A percentile compares a stretch with the other conserved stretches of the same genome.
Evolutionary conservation across 2,888 invertebrate genomes (phyloP).

Genomic region (Piscicola geometra): DNA sequence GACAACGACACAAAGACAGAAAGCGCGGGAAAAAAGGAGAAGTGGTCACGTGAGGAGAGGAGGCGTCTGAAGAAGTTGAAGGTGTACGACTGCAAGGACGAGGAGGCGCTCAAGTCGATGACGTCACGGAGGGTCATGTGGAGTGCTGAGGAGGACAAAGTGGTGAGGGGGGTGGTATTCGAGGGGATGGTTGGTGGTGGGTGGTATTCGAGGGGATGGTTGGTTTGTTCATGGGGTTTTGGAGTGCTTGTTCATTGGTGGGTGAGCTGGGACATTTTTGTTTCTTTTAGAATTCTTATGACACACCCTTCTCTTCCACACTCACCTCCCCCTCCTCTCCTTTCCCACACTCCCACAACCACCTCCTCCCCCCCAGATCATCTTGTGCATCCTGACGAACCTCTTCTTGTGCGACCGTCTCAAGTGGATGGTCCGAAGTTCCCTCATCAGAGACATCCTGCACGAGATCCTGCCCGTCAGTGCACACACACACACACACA

Average conservation of each 20-base stretch:
- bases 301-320: neutral
- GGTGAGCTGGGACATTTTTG: conserved; percentile 38
- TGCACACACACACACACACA: too few relatives aligned
- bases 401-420: conserved; percentile 55
- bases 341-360: neutral
- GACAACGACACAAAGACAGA: neutral
- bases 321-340: too few relatives aligned
- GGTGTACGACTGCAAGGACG: conserved; percentile 63
- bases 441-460: conserved; percentile 49
- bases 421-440: conserved; percentile 36
- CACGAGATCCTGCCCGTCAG: conserved; percentile 43
- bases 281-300: neutral
- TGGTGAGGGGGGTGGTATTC: conserved; percentile 49
- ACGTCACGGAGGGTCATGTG: conserved; percentile 61
- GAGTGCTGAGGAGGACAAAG: conserved; percentile 67
- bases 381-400: conserved; percentile 66
- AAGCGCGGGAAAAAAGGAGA: neutral
- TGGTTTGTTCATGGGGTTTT: too few relatives aligned
- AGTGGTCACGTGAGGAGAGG: neutral
- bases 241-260: neutral
- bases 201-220: too few relatives aligned
- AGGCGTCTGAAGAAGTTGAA: conserved; percentile 49
- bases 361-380: conserved; percentile 53
- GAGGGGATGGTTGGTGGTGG: too few relatives aligned
- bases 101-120: conserved; percentile 64